Conservation (phyloP, 2,797 vertebrate genomes). For the Saxicola maurus region DNA sequence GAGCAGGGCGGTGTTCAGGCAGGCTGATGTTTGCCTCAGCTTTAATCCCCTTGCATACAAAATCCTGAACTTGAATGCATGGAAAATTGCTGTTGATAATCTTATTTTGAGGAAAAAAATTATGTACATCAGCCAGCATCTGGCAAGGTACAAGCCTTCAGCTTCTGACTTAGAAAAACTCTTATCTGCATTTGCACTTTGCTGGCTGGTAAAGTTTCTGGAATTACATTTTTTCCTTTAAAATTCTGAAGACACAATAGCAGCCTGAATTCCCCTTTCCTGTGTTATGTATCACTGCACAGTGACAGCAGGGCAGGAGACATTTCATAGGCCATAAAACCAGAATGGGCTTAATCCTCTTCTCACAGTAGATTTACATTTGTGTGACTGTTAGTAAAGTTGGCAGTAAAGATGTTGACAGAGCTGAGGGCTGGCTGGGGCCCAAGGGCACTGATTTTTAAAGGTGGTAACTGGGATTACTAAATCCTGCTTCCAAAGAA, state of each 20-base stretch:
- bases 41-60: constrained; percentile 19
- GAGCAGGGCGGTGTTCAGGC: neutral
- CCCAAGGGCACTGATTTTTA: constrained; percentile 48
- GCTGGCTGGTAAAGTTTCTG: neutral
- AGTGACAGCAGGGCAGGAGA: neutral
- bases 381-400: constrained; percentile 48
- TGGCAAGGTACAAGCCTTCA: neutral
- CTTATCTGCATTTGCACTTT: neutral
- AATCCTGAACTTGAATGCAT: constrained; percentile 43
- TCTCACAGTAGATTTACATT: constrained; percentile 53
- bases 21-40: neutral
- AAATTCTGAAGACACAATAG: neutral
- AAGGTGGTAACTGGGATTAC: constrained; percentile 25
- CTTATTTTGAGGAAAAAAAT: constrained; percentile 31
- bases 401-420: constrained; percentile 53
- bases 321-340: constrained; percentile 43
- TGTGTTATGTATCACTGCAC: neutral
- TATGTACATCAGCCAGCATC: neutral
- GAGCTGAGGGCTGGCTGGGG: constrained; percentile 25
- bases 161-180: neutral
- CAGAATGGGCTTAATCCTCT: constrained; percentile 50
- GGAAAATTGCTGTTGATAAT: constrained; percentile 56
- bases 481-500: constrained; percentile 28
- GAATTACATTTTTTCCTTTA: neutral
- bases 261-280: neutral